Evolutionary conservation across 37 sponge, comb jelly and placozoan species (phyloP), one percentile per base, ranked within the genome.

Genomic region (Eunapius fragilis): DNA sequence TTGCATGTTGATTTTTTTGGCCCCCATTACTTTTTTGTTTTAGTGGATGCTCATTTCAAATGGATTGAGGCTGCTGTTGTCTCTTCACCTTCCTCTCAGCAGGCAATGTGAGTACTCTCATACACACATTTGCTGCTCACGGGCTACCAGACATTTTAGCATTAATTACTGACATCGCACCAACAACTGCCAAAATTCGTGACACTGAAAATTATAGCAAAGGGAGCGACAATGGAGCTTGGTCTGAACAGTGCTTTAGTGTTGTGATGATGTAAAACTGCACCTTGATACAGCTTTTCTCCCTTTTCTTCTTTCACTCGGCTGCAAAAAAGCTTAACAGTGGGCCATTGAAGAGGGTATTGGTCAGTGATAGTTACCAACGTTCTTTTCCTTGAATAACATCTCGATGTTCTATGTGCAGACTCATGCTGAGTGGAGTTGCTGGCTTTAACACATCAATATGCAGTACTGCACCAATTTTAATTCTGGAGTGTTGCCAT

Each of bases 401-500:
- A 34, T 84, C 84, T 0, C 48, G 26, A 11, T 38, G 23, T 14
- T 84, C 76, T 47, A 35, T 70, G 27, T 85, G 85, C 49, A 85
- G 36, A 48, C 58, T n/a, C 25, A 47, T 14, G 32, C 75, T n/a
- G 27, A 48, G 79, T 14, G 38, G 79, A 27, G 79, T 38, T 45
- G 79, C 35, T 23, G 79, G 25, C 27, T 85, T 49, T 25, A 76
- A 33, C 69, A 77, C 78, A 67, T 85, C 85, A 2, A 77, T 31
- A 67, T 76, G 76, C 78, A 76, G 32, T 32, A 77, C 85, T 49
- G 41, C 30, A 6, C 85, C 85, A 85, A 85, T 67, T 13, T 76
- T 5, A 47, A 77, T 67, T 70, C 38, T 76, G 24, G 37, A 69
- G 50, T 85, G 69, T 23, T n/a, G 67, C 78, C 85, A 85, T 78